These are phyloP conservation scores for Gasterosteus aculeatus DNA, from an alignment of 2,113 vertebrate genomes.

Conservation along the genomic window DNA sequence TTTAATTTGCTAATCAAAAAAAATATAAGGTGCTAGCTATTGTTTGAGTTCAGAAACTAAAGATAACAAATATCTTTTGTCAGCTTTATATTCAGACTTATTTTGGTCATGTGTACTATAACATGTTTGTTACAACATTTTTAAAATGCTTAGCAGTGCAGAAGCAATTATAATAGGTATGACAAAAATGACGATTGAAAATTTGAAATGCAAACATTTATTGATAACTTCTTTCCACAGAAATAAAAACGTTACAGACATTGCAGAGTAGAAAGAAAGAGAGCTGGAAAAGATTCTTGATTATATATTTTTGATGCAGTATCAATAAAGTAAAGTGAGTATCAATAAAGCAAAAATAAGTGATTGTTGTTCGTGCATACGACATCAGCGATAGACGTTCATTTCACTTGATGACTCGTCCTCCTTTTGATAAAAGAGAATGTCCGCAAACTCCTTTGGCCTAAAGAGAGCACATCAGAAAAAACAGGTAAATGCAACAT, in stretches of 20 bases:
- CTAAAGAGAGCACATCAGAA: slow-evolving; percentile 38
- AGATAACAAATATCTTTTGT: not conserved
- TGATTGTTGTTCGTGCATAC: not conserved
- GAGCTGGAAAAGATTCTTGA: not conserved
- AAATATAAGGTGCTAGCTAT: not conserved
- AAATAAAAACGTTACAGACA: not conserved
- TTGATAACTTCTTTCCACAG: not conserved
- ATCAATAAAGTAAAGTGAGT: not conserved
- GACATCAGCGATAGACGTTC: rapidly evolving
- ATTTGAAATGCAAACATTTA: slow-evolving; percentile 26
- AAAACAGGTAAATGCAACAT: not conserved
- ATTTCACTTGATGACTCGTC: not conserved
- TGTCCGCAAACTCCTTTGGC: slow-evolving; percentile 32
- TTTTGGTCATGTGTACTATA: not conserved
- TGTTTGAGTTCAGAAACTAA: not conserved
- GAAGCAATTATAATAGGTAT: not conserved
- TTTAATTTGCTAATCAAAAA: not conserved
- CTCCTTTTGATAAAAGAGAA: not conserved
- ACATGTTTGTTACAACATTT: not conserved
- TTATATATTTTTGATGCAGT: not conserved
- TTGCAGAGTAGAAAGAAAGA: not conserved
- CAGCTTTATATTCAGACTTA: no score
- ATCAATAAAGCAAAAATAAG: not conserved
- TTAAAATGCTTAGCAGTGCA: not conserved
- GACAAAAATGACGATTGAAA: not conserved